Conservation (phyloP, 1,140 invertebrate species). For the Caerostris darwini region DNA sequence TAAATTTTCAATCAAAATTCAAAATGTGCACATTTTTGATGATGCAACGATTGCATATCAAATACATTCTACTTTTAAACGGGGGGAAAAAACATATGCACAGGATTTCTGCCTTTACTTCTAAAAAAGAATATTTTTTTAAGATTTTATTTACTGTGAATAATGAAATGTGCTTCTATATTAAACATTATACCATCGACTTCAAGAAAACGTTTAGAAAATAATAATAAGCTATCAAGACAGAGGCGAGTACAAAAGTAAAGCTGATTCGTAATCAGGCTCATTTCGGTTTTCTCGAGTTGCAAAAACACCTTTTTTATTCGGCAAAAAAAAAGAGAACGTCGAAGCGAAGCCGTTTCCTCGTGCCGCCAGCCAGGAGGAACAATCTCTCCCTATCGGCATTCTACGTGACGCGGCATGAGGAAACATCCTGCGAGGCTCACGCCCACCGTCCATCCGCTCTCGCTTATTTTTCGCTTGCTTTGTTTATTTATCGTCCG, state of each 20-base stretch:
- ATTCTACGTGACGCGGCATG: conserved; percentile 62
- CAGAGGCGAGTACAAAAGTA: not conserved
- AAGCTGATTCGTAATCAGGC: not conserved
- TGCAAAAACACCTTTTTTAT: not conserved
- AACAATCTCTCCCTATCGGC: conserved; percentile 4
- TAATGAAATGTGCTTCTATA: not conserved
- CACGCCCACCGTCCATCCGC: conserved; percentile 68
- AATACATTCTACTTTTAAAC: too few relatives aligned
- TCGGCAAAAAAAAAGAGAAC: not conserved
- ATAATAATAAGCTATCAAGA: not conserved
- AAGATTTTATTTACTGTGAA: too few relatives aligned
- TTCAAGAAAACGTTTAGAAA: not conserved
- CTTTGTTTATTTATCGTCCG: conserved; percentile 49
- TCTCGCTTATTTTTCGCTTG: not conserved
- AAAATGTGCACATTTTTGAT: too few relatives aligned
- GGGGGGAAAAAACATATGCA: too few relatives aligned
- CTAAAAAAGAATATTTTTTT: too few relatives aligned
- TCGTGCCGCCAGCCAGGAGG: not conserved
- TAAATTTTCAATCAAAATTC: too few relatives aligned
- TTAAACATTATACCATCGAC: not conserved
- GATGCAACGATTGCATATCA: too few relatives aligned
- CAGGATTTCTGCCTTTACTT: too few relatives aligned
- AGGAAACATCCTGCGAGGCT: conserved; percentile 69
- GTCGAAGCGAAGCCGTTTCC: not conserved
- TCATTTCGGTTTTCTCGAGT: not conserved